phyloP scores from a whole-genome alignment of 2,888 invertebrate genomes.

The Gisinianus flammeolus region DNA sequence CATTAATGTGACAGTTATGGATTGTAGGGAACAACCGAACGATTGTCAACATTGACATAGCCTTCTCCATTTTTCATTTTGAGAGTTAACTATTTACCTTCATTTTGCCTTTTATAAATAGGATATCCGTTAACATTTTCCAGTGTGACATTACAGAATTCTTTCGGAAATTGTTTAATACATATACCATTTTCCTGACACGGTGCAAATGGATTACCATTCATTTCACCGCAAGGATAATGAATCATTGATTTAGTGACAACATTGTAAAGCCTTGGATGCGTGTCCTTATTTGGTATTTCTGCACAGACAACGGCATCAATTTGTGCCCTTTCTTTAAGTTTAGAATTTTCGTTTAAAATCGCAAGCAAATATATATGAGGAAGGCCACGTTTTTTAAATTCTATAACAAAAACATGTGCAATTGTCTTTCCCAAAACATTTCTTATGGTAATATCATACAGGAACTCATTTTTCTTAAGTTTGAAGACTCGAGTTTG shows the following conservation, averaged over 20 bases:
- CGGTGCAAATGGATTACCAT: not conserved
- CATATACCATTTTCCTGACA: conserved; percentile 43
- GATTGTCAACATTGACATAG: conserved; percentile 58
- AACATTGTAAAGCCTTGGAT: conserved; percentile 46
- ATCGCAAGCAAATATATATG: conserved; percentile 52
- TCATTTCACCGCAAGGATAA: conserved; percentile 35
- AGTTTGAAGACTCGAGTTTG: conserved; percentile 31
- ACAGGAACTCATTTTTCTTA: too few species aligned
- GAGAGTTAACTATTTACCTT: conserved; percentile 30
- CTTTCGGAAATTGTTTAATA: conserved; percentile 57
- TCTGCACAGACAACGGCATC: conserved; percentile 55
- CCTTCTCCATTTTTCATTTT: not conserved
- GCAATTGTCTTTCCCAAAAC: conserved; percentile 12
- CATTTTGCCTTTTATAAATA: conserved; percentile 57
- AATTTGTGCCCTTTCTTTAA: conserved; percentile 31
- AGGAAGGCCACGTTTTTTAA: conserved; percentile 57
- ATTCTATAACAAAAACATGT: conserved; percentile 56
- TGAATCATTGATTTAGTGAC: conserved; percentile 57
- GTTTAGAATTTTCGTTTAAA: conserved; percentile 46
- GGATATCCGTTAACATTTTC: conserved; percentile 60
- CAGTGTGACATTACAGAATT: conserved; percentile 57
- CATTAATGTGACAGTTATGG: conserved; percentile 61
- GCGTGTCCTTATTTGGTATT: conserved; percentile 48
- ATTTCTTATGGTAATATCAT: not conserved
- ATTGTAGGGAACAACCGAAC: conserved; percentile 61